Evolutionary conservation across 2,113 vertebrate genomes (phyloP).

Genomic region (zebrafish (Danio rerio)): GRCz12tu NC_133194.1:27483501-27484000

Average conservation of each 20-base stretch:
- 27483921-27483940: conserved; percentile 81
- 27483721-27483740: conserved; percentile 85
- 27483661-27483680: conserved; percentile 75
- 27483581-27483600: conserved; percentile 79
- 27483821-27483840: conserved; percentile 81
- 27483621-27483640: conserved; percentile 44
- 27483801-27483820: conserved; percentile 86
- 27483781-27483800: conserved; percentile 85
- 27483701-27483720: conserved; percentile 81
- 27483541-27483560: conserved; percentile 70
- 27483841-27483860: conserved; percentile 89
- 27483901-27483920: conserved; percentile 76
- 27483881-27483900: conserved; percentile 76
- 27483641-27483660: conserved; percentile 56
- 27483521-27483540: conserved; percentile 42
- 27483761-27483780: conserved; percentile 97
- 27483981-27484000: conserved; percentile 72
- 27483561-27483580: conserved; percentile 89
- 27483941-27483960: conserved; percentile 85
- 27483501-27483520: conserved; percentile 67
- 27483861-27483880: conserved; percentile 82
- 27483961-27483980: conserved; percentile 96
- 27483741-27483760: conserved; percentile 80
- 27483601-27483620: conserved; percentile 74
- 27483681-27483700: conserved; percentile 71